A percentile compares a stretch with the other conserved stretches of the same genome.
These are phyloP conservation scores for Synanthedon tipuliformis DNA, from an alignment of 2,888 invertebrate species.

Conservation along the genomic window DNA sequence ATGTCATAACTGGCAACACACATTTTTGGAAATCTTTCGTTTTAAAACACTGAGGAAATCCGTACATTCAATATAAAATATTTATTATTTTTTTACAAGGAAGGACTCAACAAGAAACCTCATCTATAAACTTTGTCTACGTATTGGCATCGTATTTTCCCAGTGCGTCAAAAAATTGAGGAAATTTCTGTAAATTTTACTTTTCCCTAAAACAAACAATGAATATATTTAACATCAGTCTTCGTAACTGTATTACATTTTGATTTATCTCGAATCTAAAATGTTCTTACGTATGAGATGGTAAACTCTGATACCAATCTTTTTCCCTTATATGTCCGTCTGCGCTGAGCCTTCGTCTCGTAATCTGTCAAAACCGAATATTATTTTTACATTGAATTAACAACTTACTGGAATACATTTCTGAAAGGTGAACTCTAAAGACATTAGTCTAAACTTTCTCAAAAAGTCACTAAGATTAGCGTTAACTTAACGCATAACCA, in stretches of 20 bases:
- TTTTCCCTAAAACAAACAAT: background rate
- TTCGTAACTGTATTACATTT: constrained; percentile 1
- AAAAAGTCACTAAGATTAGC: too few species aligned
- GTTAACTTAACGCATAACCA: too few species aligned
- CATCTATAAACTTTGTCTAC: too few species aligned
- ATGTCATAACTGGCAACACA: too few species aligned
- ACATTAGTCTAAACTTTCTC: too few species aligned
- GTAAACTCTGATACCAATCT: constrained; percentile 26
- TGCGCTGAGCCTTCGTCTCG: constrained; percentile 18
- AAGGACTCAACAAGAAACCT: too few species aligned
- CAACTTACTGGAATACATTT: too few species aligned
- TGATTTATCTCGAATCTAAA: constrained; percentile 28
- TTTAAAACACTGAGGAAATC: too few species aligned
- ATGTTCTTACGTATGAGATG: constrained; percentile 24
- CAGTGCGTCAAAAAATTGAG: background rate
- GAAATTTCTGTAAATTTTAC: background rate
- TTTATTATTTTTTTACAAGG: too few species aligned
- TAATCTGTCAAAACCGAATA: constrained; percentile 18
- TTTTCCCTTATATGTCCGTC: constrained; percentile 16
- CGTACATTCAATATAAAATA: too few species aligned
- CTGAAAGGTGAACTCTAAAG: too few species aligned
- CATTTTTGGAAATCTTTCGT: too few species aligned
- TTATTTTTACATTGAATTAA: constrained; percentile 10
- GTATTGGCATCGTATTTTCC: background rate
- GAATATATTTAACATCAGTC: background rate